Conservation (phyloP, 2,888 invertebrate species). For the Petrolisthes cinctipes region DNA sequence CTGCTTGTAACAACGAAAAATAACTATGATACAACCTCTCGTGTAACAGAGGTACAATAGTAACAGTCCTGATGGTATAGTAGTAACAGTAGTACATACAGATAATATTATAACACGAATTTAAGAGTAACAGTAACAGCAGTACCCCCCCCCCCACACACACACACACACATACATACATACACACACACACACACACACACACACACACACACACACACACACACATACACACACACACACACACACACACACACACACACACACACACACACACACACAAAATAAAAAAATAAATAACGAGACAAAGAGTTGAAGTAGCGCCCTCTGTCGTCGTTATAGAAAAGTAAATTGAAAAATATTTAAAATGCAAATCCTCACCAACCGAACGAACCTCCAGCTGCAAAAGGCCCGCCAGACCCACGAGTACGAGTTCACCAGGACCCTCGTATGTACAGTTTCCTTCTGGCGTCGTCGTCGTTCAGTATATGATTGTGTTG, state of each 20-base stretch:
- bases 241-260: background rate
- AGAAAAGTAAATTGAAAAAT: constrained; percentile 52
- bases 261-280: background rate
- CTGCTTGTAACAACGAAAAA: too few species aligned
- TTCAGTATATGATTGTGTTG: too few species aligned
- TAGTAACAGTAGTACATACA: too few species aligned
- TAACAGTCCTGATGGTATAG: too few species aligned
- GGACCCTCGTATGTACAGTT: background rate
- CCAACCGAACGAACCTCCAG: constrained; percentile 32
- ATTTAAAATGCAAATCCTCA: constrained; percentile 55
- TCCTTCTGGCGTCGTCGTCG: background rate
- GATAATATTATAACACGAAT: background rate
- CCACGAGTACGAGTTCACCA: too few species aligned
- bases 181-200: too few species aligned
- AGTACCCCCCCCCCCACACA: too few species aligned
- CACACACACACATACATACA: too few species aligned
- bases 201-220: background rate
- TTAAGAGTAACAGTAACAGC: background rate
- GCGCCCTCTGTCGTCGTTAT: constrained; percentile 35
- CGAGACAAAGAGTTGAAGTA: background rate
- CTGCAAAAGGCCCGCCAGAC: constrained; percentile 46
- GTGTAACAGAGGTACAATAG: too few species aligned
- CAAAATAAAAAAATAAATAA: background rate
- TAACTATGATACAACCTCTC: too few species aligned
- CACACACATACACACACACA: background rate